Base-by-base conservation (phyloP, 1,140 invertebrate species). In the Drosophila oshimai region DNA sequence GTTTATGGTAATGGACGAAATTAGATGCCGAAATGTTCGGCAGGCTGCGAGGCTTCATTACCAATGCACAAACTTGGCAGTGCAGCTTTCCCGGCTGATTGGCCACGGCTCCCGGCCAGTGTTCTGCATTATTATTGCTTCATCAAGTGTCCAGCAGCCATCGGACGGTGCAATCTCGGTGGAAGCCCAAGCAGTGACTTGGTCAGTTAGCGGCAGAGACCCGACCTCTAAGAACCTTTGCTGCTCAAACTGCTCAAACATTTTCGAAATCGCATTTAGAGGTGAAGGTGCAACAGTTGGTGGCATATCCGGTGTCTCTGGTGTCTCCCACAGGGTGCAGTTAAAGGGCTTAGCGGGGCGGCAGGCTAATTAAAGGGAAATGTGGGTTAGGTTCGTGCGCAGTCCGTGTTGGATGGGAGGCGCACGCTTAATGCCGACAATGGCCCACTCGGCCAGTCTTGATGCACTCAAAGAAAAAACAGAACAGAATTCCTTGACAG, bases 1-100 rank as follows among this genome's bases (percentile, higher is more conserved):
- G 62, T 89, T 87, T 89, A 89, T 87, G 88, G 88, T 69, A 87
- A 88, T 88, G 58, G 55, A 76, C 72, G 77, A 89, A 89, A 80
- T 89, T 89, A 74, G 77, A 78, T 76, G 74, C 77, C 81, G 67
- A 83, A 79, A 64, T 76, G 47, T 9, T 17, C 15, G 4, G 10
- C 15, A 10, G 36, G 18, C 17, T 9, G 28, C 37, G 46, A 55
- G 45, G 44, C 53, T 65, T 83, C 65, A 78, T 84, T 86, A 84
- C 24, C 55, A 33, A 78, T 72, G 75, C 71, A 75, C 80, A 86
- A 86, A 79, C 65, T 86, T 79, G 61, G 62, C 65, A 67, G 70
- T 70, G 62, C 70, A 51, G n/a, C n/a, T n/a, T n/a, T 79, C 69
- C 42, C 70, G 18, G 49, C 51, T 70, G 62, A 79, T 77, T 83